Evolutionary conservation across 2,797 vertebrate species (phyloP), one percentile per base, ranked within the genome.

Genomic region (Phoxinus dragarum): DNA sequence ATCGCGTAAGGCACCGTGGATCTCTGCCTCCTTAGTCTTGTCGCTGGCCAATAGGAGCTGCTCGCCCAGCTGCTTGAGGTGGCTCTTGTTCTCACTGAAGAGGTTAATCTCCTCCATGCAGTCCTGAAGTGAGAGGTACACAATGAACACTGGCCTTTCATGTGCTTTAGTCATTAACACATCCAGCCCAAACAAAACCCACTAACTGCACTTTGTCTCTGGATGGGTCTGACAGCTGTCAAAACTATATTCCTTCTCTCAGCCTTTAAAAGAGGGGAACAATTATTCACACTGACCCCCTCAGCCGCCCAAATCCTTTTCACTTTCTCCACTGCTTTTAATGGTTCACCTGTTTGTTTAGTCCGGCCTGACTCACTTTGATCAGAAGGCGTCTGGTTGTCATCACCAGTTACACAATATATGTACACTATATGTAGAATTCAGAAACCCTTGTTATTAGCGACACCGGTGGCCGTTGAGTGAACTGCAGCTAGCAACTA

Each of bases 31-130:
- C 91, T 95, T 94, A 47, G 94, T 92, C 88, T 94, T 92, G 83
- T 94, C 96, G 54, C 97, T 97, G 90, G 97, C 96, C 40, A 94
- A 90, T 81, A 97, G 95, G 82, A 99, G 90, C 92, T 97, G 96
- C 85, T 98, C 96, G 0, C 97, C 98, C 93, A 99, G 95, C 89
- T 96, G 96, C 90, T 97, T 97, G 90, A 99, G 93, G 81, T 96
- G 96, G 85, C 94, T 94, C 91, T 98, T 98, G 89, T 97, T 98
- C 92, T 98, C 97, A 80, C 96, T 97, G 91, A 98, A 98, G 88
- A 97, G 84, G 91, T 97, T 97, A 87, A 99, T 98, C 93, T 99
- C 98, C 92, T 98, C 97, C 96, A 98, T 97, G 92, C 96, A 99
- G 92, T 99, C 98, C 98, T 99, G 91, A 5, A 84, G 85, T 52